Percentiles rank a stretch among this genome's conserved stretches.
phyloP scores from a whole-genome alignment of 2,888 invertebrate species.

The Drosophila monieri region DNA sequence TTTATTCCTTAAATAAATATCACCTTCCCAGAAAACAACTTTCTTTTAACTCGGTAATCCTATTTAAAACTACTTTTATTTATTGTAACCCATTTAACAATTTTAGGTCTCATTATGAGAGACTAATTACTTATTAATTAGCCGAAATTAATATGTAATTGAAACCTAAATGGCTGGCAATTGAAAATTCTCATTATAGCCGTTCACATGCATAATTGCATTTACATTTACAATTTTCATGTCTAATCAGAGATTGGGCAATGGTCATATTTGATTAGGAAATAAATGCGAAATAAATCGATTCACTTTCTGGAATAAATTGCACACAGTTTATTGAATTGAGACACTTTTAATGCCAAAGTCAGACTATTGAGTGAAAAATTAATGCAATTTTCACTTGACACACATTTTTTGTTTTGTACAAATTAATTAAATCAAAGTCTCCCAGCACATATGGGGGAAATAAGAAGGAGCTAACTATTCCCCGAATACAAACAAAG shows the following conservation, averaged over 20 bases:
- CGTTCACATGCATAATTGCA: constrained; percentile 1
- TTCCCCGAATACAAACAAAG: constrained; percentile 16
- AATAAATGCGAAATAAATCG: background rate
- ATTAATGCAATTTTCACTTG: constrained; percentile 4
- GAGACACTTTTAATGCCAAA: background rate
- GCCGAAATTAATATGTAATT: background rate
- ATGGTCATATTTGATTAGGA: background rate
- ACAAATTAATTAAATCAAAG: constrained; percentile 58
- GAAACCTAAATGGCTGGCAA: background rate
- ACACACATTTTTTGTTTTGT: constrained; percentile 5
- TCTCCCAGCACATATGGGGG: constrained; percentile 31
- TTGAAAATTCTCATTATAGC: background rate
- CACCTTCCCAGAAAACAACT: too few relatives aligned
- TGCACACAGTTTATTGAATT: background rate
- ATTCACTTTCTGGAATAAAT: background rate
- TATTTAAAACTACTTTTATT: background rate
- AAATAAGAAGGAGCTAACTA: constrained; percentile 10
- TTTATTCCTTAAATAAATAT: too few relatives aligned
- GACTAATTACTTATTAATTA: background rate
- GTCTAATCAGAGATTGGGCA: background rate
- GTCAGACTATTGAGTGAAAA: background rate
- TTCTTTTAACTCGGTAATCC: background rate
- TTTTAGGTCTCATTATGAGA: background rate
- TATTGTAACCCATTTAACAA: background rate
- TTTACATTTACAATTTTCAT: background rate